These are phyloP conservation scores for Cottus gobio DNA, from an alignment of 2,113 vertebrate species.

Conservation along the genomic window DNA sequence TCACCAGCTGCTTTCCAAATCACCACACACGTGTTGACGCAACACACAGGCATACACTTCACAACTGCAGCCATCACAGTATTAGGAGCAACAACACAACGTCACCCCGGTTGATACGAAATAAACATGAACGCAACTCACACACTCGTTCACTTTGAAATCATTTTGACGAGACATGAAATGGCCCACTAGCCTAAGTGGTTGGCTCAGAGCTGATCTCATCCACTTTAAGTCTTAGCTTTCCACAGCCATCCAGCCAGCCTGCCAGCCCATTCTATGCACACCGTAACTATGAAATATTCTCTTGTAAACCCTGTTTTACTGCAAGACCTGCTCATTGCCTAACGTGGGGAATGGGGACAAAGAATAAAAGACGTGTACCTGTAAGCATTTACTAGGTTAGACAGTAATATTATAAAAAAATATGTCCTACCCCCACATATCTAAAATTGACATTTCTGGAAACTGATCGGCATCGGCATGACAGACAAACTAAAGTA, in stretches of 20 bases:
- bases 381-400: neutral
- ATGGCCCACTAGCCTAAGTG: slow-evolving; percentile 36
- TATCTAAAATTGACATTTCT: neutral
- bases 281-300: neutral
- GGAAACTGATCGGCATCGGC: neutral
- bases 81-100: slow-evolving; percentile 2
- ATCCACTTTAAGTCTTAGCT: slow-evolving; percentile 25
- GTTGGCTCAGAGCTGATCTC: slow-evolving; percentile 29
- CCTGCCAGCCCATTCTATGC: neutral
- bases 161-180: slow-evolving; percentile 29
- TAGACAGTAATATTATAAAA: neutral
- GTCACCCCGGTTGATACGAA: slow-evolving; percentile 5
- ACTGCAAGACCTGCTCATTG: neutral
- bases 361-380: neutral
- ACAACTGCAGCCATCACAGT: neutral
- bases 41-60: slow-evolving; percentile 16
- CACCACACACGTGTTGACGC: slow-evolving; percentile 6
- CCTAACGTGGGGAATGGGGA: neutral
- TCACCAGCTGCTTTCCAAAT: slow-evolving; percentile 74
- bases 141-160: neutral
- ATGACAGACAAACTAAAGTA: neutral
- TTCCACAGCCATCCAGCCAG: slow-evolving; percentile 2
- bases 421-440: neutral
- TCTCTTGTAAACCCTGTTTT: neutral
- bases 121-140: slow-evolving; percentile 6